Percentiles rank a stretch among this genome's conserved stretches.
Evolutionary conservation across 2,113 vertebrate species (phyloP).

Genomic region (Passer domesticus): DNA sequence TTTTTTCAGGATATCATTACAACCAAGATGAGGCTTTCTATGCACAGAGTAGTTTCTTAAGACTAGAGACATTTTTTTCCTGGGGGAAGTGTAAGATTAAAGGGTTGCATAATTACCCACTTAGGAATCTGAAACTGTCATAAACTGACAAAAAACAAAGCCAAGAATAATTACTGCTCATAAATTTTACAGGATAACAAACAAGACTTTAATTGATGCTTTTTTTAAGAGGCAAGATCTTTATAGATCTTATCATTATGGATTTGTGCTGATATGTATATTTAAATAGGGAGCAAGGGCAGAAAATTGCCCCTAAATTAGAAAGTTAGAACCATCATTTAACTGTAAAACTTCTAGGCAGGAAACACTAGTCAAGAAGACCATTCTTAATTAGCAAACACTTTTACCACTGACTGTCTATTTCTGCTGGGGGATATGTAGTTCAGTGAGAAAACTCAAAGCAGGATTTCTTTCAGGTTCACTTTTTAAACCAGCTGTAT

Average conservation of each 20-base stretch:
- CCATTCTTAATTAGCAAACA: neutral
- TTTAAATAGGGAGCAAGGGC: neutral
- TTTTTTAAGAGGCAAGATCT: neutral
- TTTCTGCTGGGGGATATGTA: neutral
- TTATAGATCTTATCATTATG: neutral
- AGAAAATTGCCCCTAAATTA: neutral
- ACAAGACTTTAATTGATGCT: constrained; percentile 16
- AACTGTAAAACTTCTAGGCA: neutral
- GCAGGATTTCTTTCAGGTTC: neutral
- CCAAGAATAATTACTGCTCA: constrained; percentile 32
- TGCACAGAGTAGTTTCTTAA: neutral
- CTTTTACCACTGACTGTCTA: neutral
- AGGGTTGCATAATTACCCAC: constrained; percentile 11
- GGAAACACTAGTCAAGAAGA: neutral
- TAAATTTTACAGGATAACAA: constrained; percentile 19
- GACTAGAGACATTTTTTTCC: neutral
- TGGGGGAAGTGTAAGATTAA: neutral
- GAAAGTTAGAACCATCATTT: neutral
- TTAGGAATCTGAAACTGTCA: constrained; percentile 7
- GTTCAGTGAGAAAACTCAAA: neutral
- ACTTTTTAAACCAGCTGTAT: neutral
- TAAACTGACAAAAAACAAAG: constrained; percentile 35
- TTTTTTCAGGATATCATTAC: neutral
- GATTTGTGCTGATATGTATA: neutral
- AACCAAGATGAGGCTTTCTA: neutral